A percentile compares a stretch with the other conserved stretches of the same genome.
Evolutionary conservation across 2,113 vertebrate species (phyloP).

Genomic region (Lagopus muta): DNA sequence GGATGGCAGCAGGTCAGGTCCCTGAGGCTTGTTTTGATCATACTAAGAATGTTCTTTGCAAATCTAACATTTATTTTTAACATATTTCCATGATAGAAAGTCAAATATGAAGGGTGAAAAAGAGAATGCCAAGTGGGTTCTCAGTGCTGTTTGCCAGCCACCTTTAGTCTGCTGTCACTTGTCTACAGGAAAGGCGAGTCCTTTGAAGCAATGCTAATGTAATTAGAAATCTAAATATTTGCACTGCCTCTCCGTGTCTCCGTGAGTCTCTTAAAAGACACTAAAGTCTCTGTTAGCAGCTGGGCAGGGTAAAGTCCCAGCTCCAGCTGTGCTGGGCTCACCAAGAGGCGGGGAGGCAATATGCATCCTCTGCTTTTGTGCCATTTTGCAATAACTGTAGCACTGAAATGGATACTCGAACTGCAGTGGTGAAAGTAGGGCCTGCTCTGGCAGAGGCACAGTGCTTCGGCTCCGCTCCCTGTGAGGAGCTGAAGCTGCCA

Average conservation of each 20-base stretch:
- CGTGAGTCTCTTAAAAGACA: background rate
- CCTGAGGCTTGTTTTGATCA: background rate
- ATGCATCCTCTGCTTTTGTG: background rate
- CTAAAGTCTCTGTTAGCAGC: background rate
- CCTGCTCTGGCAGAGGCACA: fast-evolving
- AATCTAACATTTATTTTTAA: background rate
- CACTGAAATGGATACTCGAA: background rate
- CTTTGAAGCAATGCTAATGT: conserved; percentile 16
- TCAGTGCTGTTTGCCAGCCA: background rate
- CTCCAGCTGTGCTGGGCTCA: background rate
- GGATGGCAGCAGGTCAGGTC: background rate
- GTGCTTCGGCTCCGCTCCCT: background rate
- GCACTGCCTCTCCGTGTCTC: conserved; percentile 16
- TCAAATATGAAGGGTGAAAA: conserved; percentile 26
- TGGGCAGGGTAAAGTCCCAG: background rate
- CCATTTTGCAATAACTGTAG: background rate
- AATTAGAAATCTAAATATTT: conserved; percentile 61
- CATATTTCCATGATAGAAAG: conserved; percentile 10
- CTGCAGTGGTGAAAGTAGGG: background rate
- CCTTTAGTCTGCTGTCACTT: background rate
- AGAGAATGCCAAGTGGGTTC: conserved; percentile 41
- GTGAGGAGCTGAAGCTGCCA: too few species aligned
- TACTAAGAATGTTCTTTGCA: background rate
- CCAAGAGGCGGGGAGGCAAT: background rate
- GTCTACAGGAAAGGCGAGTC: background rate